Conservation (phyloP, 2,113 vertebrate species). For the Melospiza georgiana region DNA sequence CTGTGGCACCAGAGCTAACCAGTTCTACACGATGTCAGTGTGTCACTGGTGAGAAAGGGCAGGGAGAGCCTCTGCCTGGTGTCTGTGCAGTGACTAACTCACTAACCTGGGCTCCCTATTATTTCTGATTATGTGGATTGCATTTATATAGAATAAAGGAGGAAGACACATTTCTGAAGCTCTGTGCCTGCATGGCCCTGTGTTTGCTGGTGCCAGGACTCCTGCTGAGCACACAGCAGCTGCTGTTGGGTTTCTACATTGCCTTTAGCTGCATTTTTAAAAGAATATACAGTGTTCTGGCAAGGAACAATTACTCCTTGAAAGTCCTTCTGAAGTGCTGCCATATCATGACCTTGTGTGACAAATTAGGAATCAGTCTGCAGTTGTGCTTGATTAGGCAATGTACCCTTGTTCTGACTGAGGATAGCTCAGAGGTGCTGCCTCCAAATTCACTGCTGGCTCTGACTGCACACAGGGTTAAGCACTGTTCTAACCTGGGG, state of each 20-base stretch:
- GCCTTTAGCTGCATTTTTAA: not conserved
- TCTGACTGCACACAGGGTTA: not conserved
- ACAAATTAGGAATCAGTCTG: not conserved
- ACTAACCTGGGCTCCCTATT: not conserved
- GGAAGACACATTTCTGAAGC: not conserved
- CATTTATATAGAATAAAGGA: not conserved
- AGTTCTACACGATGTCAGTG: rapidly evolving
- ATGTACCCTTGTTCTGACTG: not conserved
- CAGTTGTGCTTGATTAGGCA: rapidly evolving
- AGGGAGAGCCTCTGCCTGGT: not conserved
- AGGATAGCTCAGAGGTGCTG: not conserved
- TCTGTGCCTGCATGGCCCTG: not conserved
- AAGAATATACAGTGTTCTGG: not conserved
- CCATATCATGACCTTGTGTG: not conserved
- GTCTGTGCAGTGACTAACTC: not conserved
- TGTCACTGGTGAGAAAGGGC: not conserved
- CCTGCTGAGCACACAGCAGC: not conserved
- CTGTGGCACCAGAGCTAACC: not conserved
- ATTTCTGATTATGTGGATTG: not conserved
- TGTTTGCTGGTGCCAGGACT: not conserved
- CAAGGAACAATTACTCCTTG: not conserved
- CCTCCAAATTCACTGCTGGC: not conserved
- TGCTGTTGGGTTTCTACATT: not conserved
- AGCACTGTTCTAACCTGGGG: not conserved
- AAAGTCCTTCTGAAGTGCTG: not conserved